Base-by-base conservation (phyloP, 2,888 invertebrate genomes). In the Pyrochroa serraticornis region DNA sequence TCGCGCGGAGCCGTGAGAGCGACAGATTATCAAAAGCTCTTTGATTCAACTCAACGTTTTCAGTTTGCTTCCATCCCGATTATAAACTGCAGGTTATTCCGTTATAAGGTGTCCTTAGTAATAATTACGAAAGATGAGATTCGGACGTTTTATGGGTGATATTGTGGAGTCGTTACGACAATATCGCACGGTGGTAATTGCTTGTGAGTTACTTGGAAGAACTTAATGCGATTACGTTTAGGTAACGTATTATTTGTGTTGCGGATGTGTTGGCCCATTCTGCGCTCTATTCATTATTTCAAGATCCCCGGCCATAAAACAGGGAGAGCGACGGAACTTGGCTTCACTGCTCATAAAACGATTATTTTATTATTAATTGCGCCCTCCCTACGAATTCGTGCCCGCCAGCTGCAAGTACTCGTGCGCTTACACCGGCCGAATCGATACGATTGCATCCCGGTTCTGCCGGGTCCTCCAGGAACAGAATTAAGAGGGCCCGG, bases 21-120 rank as follows among this genome's bases (percentile, higher is more conserved):
- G 61, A 56, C 64, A 57, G 62, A 64, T 62, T 55, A 62, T 60
- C 62, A 62, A 62, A 62, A 62, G 61, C 63, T 58, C 63, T 48
- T 54, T 60, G 51, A 39, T 8, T 47, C 41, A 46, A 37, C n/a
- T n/a, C n/a, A 22, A 43, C 44, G 31, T 12, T 39, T 12, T 34
- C n/a, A 13, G 14, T 39, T 38, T 22, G 22, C 22, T 5, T 5
- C 22, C 22, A 22, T 22, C 22, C 22, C 22, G 22, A 22, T 22
- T 3, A 22, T 22, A 22, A 22, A 22, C 22, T 22, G 22, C 22
- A 22, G 22, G 22, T 22, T 22, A 22, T 22, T 22, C 22, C 3
- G 22, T 22, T 22, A 22, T 2, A 5, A 22, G 22, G 22, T 22
- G 22, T 22, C 22, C 22, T 2, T 3, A 3, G 22, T 22, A 10